Percentiles rank a stretch among this genome's conserved stretches.
phyloP scores from a whole-genome alignment of 37 sponge, comb jelly and placozoan species.

The Beroe forskalii region DNA sequence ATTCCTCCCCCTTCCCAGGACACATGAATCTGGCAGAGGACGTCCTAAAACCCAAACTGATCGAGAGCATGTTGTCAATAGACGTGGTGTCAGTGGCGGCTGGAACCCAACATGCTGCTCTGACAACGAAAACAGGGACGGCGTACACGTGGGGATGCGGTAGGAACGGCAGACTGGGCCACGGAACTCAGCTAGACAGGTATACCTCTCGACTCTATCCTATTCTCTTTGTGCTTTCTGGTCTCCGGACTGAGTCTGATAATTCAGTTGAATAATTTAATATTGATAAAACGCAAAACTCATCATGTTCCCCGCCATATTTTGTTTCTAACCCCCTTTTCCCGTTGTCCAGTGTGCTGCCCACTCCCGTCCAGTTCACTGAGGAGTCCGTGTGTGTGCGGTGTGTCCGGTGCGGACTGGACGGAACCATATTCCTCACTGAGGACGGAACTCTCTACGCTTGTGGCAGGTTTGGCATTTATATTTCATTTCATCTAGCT shows the following conservation, averaged over 20 bases:
- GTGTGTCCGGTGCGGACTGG: slow-evolving; percentile 81
- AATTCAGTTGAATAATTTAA: background rate
- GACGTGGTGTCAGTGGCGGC: slow-evolving; percentile 74
- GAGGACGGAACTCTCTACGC: slow-evolving; percentile 79
- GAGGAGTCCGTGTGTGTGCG: slow-evolving; percentile 56
- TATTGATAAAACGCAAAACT: background rate
- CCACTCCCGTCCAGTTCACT: slow-evolving; percentile 47
- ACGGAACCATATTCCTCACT: slow-evolving; percentile 93
- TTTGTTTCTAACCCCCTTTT: no score
- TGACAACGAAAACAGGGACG: slow-evolving; percentile 74
- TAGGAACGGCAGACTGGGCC: slow-evolving; percentile 79
- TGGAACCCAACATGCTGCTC: slow-evolving; percentile 83
- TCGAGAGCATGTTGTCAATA: slow-evolving; percentile 72
- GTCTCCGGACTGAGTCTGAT: background rate
- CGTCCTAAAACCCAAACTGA: slow-evolving; percentile 74
- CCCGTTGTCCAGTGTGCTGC: slow-evolving; percentile 18
- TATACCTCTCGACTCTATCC: no score
- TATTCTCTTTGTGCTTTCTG: no score
- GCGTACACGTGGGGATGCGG: slow-evolving; percentile 88
- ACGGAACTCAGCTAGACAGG: slow-evolving; percentile 73
- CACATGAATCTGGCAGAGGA: slow-evolving; percentile 68
- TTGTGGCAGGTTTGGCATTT: slow-evolving; percentile 94
- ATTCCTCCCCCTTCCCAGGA: no score
- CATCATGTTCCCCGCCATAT: no score
- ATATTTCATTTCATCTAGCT: no score